These are phyloP conservation scores for Dynastes hyllus DNA, from an alignment of 2,888 invertebrate species.

Conservation along the genomic window DNA sequence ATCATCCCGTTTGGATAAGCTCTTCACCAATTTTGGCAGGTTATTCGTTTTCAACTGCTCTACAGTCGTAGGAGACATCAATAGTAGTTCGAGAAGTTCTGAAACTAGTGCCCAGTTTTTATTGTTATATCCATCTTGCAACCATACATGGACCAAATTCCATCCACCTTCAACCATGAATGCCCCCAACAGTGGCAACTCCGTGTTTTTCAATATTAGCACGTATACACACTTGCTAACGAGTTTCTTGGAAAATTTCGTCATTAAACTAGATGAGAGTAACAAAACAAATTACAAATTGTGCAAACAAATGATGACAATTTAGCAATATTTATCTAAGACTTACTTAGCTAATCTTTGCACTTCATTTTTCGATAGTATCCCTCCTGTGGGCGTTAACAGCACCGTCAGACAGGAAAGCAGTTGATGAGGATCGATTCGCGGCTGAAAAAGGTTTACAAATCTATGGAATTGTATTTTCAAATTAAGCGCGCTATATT, in stretches of 20 bases:
- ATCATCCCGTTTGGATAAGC: constrained; percentile 86
- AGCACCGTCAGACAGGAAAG: constrained; percentile 92
- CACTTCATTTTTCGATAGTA: constrained; percentile 91
- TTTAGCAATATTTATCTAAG: constrained; percentile 19
- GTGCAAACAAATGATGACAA: no score
- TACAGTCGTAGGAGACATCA: constrained; percentile 92
- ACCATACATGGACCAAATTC: constrained; percentile 92
- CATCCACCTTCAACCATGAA: constrained; percentile 95
- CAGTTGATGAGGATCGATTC: constrained; percentile 92
- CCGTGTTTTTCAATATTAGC: constrained; percentile 91
- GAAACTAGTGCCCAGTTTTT: constrained; percentile 91
- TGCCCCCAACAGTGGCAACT: constrained; percentile 86
- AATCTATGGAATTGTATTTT: constrained; percentile 44
- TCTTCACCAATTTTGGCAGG: constrained; percentile 93
- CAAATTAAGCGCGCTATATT: constrained; percentile 17
- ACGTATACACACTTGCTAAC: constrained; percentile 97
- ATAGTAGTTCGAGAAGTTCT: constrained; percentile 88
- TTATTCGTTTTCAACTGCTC: constrained; percentile 92
- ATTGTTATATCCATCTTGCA: constrained; percentile 88
- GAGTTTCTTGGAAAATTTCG: constrained; percentile 94
- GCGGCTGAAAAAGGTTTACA: constrained; percentile 81
- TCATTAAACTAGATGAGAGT: constrained; percentile 87
- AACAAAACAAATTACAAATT: constrained; percentile 7
- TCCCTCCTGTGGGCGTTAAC: constrained; percentile 88
- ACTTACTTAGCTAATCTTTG: constrained; percentile 89